Evolutionary conservation across 2,113 vertebrate genomes (phyloP).

Genomic region (Gallinago jamesoni): DNA sequence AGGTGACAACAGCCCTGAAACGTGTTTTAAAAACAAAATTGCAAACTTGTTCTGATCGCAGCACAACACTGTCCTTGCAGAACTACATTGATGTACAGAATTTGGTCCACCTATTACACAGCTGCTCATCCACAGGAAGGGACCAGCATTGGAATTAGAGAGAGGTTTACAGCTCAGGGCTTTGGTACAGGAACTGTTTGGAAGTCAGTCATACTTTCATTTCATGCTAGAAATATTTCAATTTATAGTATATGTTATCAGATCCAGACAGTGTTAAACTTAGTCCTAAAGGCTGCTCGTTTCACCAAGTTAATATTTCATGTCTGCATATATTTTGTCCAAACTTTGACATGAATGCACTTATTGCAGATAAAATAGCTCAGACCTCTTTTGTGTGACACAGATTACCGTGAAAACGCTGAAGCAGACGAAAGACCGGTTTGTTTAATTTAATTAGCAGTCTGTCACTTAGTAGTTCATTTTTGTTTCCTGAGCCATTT

Average conservation of each 20-base stretch:
- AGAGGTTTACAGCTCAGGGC: background rate
- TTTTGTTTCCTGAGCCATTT: background rate
- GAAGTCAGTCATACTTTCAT: background rate
- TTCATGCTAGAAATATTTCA: background rate
- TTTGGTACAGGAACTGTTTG: background rate
- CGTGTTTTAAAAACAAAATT: background rate
- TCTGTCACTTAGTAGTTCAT: background rate
- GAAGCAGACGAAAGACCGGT: background rate
- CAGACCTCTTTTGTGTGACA: background rate
- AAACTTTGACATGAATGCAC: background rate
- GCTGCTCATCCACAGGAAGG: background rate
- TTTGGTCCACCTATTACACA: background rate
- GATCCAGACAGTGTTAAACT: background rate
- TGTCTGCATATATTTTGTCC: fast-evolving
- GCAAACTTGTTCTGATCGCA: background rate
- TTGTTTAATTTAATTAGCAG: constrained; percentile 5
- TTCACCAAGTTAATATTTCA: background rate
- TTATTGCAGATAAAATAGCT: background rate
- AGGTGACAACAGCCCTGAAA: background rate
- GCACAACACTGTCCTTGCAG: background rate
- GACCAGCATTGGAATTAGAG: background rate
- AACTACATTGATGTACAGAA: background rate
- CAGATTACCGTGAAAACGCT: background rate
- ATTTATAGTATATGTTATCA: background rate
- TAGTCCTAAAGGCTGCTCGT: background rate